Conservation (phyloP, 2,888 invertebrate species). For the Autographa gamma region DNA sequence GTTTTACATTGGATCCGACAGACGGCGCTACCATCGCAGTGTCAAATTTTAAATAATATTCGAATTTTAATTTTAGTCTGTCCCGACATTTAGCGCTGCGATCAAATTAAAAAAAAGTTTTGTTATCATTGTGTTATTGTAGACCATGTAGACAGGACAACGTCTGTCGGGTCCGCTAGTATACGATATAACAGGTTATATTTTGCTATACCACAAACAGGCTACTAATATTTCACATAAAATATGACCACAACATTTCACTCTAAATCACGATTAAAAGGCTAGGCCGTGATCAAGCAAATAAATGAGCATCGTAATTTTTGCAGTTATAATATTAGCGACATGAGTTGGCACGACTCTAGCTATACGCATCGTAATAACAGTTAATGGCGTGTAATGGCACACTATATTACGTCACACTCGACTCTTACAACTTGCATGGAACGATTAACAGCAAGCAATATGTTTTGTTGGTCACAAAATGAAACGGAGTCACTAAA, state of each 20-base stretch:
- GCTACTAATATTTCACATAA: not conserved
- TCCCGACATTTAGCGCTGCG: no score
- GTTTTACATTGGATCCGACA: no score
- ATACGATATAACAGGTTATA: no score
- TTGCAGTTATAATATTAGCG: conserved; percentile 7
- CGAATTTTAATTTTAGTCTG: no score
- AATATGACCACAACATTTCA: not conserved
- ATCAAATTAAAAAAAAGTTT: no score
- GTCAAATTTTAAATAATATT: no score
- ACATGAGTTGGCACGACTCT: conserved; percentile 33
- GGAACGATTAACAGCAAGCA: conserved; percentile 1
- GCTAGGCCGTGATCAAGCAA: not conserved
- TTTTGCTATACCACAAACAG: no score
- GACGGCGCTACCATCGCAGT: no score
- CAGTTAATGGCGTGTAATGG: conserved; percentile 30
- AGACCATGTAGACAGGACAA: no score
- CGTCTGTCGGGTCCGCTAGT: no score
- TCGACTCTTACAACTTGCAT: conserved; percentile 4
- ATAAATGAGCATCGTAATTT: conserved; percentile 27
- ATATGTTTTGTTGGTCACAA: conserved; percentile 6
- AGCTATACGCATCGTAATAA: conserved; percentile 39
- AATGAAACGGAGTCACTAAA: conserved; percentile 2
- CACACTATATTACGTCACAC: conserved; percentile 21
- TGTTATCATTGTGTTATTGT: no score
- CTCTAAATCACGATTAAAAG: not conserved